Evolutionary conservation across 1,140 invertebrate species (phyloP).

Genomic region (Odontomachus brunneus): DNA sequence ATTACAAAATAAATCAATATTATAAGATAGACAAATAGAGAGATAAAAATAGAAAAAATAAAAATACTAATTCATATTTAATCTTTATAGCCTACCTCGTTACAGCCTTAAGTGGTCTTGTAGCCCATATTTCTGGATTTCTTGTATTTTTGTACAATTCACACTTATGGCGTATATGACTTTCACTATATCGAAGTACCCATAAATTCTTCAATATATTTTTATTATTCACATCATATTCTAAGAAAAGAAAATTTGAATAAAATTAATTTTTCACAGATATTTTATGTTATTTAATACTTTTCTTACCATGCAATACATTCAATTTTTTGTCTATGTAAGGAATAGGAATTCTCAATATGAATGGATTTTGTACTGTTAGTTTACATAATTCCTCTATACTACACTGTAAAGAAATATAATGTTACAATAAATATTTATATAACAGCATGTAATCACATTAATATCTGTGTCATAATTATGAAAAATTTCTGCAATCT

Average conservation of each 20-base stretch:
- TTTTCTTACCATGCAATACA: slow-evolving; percentile 33
- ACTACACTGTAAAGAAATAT: slow-evolving; percentile 17
- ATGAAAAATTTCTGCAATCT: neutral
- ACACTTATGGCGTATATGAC: slow-evolving; percentile 47
- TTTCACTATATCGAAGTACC: slow-evolving; percentile 39
- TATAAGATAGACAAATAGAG: neutral
- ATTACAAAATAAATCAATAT: neutral
- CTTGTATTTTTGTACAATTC: slow-evolving; percentile 34
- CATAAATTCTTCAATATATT: slow-evolving; percentile 34
- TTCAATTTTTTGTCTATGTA: slow-evolving; percentile 36
- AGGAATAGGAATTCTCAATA: slow-evolving; percentile 31
- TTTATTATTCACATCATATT: slow-evolving; percentile 24
- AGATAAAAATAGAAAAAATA: neutral
- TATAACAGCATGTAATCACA: neutral
- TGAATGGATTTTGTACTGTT: slow-evolving; percentile 16
- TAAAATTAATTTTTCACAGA: slow-evolving; percentile 4
- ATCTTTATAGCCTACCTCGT: neutral
- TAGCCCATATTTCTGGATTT: slow-evolving; percentile 29
- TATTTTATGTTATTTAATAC: neutral
- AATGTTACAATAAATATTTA: neutral
- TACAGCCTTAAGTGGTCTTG: slow-evolving; percentile 32
- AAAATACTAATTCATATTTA: neutral
- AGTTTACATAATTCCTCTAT: slow-evolving; percentile 21
- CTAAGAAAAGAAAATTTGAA: neutral
- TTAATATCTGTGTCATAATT: neutral